phyloP scores from a whole-genome alignment of 1,140 invertebrate genomes.

The Neodiprion virginianus region DNA sequence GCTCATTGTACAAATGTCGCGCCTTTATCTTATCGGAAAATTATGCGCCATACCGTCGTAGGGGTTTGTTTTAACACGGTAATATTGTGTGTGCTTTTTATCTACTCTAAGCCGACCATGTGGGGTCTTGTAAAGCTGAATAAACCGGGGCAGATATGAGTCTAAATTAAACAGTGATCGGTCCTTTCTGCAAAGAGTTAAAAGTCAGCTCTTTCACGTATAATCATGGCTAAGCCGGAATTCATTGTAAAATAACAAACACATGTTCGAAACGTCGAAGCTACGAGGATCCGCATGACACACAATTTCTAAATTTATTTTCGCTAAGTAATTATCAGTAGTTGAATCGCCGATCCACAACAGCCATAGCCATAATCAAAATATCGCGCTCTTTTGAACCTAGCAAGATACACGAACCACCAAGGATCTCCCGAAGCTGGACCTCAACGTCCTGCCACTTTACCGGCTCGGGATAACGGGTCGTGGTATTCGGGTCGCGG shows the following conservation, averaged over 20 bases:
- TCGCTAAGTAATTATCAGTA: slow-evolving; percentile 14
- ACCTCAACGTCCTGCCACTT: slow-evolving; percentile 80
- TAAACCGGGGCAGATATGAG: background rate
- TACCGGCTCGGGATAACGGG: slow-evolving; percentile 84
- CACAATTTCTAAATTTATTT: background rate
- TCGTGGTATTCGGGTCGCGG: slow-evolving; percentile 77
- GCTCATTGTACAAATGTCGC: slow-evolving; percentile 9
- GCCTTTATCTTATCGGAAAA: background rate
- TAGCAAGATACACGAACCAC: slow-evolving; percentile 72
- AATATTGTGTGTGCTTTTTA: background rate
- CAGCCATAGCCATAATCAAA: no score
- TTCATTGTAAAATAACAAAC: no score
- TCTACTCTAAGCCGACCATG: background rate
- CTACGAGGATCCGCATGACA: no score
- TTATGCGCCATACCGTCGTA: slow-evolving; percentile 5
- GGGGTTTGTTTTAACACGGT: background rate
- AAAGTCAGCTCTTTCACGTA: no score
- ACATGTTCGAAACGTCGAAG: no score
- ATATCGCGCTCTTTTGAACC: slow-evolving; percentile 33
- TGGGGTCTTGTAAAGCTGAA: background rate
- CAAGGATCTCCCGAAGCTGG: slow-evolving; percentile 68
- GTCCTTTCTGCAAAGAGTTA: background rate
- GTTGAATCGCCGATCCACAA: slow-evolving; percentile 8
- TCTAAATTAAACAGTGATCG: background rate
- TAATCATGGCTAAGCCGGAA: no score